phyloP scores from a whole-genome alignment of 2,888 invertebrate species.

The Leptopilina syphax region DNA sequence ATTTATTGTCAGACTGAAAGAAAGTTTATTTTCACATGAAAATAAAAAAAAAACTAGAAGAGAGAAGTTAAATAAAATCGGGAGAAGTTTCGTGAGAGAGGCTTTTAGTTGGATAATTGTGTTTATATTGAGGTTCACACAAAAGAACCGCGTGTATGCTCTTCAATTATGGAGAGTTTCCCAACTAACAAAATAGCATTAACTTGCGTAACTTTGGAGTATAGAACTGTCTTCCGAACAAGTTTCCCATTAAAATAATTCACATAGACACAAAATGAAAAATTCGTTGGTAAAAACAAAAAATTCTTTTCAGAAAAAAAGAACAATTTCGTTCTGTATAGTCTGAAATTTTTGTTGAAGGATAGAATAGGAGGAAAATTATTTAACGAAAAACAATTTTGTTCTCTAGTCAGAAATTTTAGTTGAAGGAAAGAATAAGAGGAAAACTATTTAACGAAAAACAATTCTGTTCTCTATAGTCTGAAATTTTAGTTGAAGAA shows the following conservation, averaged over 20 bases:
- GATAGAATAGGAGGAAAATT: not conserved
- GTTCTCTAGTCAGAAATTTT: too few relatives aligned
- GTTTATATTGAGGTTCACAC: not conserved
- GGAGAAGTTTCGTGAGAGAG: not conserved
- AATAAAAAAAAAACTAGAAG: not conserved
- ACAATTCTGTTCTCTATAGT: too few relatives aligned
- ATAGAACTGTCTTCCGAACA: not conserved
- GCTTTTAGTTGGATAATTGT: slow-evolving; percentile 22
- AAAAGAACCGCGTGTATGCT: not conserved
- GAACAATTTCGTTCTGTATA: too few relatives aligned
- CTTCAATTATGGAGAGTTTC: not conserved
- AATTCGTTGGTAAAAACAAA: too few relatives aligned
- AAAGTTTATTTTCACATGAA: slow-evolving; percentile 2
- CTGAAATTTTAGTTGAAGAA: too few relatives aligned
- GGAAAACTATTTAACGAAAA: not conserved
- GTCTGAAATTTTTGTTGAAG: too few relatives aligned
- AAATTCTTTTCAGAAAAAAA: too few relatives aligned
- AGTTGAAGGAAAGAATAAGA: too few relatives aligned
- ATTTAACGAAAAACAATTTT: too few relatives aligned
- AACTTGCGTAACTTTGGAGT: not conserved
- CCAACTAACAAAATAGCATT: slow-evolving; percentile 5
- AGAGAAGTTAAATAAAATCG: slow-evolving; percentile 8
- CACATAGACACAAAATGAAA: not conserved
- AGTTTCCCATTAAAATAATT: too few relatives aligned
- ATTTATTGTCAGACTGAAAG: not conserved